Conservation (phyloP, 1,140 invertebrate species). For the Eupristina koningsbergeri region DNA sequence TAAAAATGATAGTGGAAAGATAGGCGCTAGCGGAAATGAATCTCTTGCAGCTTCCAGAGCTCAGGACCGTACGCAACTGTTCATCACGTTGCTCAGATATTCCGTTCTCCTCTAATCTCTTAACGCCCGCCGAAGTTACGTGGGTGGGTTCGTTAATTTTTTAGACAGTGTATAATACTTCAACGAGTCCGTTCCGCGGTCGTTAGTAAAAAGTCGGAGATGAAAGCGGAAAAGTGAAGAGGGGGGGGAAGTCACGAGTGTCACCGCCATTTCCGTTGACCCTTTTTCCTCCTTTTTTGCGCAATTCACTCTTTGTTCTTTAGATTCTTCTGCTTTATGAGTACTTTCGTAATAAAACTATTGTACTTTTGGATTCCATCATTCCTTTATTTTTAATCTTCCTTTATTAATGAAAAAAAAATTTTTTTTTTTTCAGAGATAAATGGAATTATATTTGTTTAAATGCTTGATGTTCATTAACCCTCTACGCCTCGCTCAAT, state of each 20-base stretch:
- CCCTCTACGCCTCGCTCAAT: too few relatives aligned
- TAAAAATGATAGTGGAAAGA: background rate
- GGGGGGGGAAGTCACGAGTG: slow-evolving; percentile 21
- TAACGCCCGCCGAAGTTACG: slow-evolving; percentile 24
- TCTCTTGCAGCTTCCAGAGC: background rate
- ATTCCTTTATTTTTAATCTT: slow-evolving; percentile 17
- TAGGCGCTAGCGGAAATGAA: background rate
- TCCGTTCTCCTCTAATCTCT: slow-evolving; percentile 33
- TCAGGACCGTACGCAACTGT: background rate
- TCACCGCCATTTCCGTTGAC: slow-evolving; percentile 31
- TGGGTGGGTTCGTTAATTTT: slow-evolving; percentile 43
- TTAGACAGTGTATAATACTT: slow-evolving; percentile 36
- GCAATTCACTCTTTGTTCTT: slow-evolving; percentile 43
- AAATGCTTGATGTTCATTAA: background rate
- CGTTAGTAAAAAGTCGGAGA: slow-evolving; percentile 27
- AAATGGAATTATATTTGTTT: background rate
- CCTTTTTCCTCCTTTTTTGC: slow-evolving; percentile 45
- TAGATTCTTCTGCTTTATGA: slow-evolving; percentile 37
- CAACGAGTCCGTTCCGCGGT: background rate
- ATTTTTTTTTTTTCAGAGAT: background rate
- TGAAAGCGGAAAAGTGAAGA: slow-evolving; percentile 41
- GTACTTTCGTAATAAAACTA: slow-evolving; percentile 51
- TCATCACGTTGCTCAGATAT: slow-evolving; percentile 18
- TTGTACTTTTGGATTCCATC: slow-evolving; percentile 37
- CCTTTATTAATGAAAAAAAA: background rate